These are phyloP conservation scores for Drosophila kanapiae DNA, from an alignment of 1,140 invertebrate species.

Conservation along the genomic window DNA sequence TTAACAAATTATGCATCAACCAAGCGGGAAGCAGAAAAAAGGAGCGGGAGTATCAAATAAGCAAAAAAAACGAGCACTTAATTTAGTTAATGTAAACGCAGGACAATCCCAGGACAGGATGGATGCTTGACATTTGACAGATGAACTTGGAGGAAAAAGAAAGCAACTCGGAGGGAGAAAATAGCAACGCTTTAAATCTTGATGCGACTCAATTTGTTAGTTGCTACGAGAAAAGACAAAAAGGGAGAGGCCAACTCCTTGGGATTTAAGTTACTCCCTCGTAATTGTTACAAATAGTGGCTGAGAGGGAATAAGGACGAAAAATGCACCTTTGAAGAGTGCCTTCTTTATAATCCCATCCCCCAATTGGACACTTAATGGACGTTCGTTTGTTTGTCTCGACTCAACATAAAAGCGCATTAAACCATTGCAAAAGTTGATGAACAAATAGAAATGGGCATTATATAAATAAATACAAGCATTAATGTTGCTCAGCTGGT, in stretches of 20 bases:
- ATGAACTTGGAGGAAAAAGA: constrained; percentile 59
- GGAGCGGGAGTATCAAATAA: constrained; percentile 1
- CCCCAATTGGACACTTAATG: constrained; percentile 40
- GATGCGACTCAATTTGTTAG: constrained; percentile 76
- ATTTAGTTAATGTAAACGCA: constrained; percentile 77
- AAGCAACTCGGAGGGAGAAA: constrained; percentile 55
- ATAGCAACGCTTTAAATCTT: constrained; percentile 63
- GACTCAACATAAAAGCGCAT: constrained; percentile 50
- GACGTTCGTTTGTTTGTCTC: constrained; percentile 44
- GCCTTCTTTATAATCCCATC: neutral
- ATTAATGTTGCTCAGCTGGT: constrained; percentile 29
- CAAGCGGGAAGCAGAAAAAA: constrained; percentile 46
- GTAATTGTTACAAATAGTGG: constrained; percentile 66
- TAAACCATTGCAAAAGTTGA: constrained; percentile 46
- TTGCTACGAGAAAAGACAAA: constrained; percentile 6
- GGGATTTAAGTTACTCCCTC: constrained; percentile 34
- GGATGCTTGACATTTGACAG: constrained; percentile 76
- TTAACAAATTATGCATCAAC: constrained; percentile 80
- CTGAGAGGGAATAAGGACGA: neutral
- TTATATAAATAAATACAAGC: constrained; percentile 59
- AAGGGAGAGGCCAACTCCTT: constrained; percentile 36
- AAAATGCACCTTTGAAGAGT: constrained; percentile 15
- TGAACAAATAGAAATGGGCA: constrained; percentile 59
- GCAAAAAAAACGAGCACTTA: constrained; percentile 64
- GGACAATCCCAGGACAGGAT: constrained; percentile 36